Conservation (phyloP, 2,113 vertebrate genomes). For the Caranx ignobilis region DNA sequence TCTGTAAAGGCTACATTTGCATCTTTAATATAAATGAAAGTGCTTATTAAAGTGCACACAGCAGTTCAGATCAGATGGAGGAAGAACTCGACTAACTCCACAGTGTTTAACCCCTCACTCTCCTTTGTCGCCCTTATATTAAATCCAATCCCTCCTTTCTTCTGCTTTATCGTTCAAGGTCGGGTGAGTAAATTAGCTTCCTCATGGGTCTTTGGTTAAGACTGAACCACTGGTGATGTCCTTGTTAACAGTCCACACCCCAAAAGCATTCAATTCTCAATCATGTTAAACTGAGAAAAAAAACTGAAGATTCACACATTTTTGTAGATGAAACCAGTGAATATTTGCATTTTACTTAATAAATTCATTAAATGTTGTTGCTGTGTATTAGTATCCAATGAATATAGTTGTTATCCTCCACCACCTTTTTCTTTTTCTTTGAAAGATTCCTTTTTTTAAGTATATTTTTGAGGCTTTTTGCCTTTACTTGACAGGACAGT, state of each 20-base stretch:
- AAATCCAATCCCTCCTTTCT: constrained; percentile 34
- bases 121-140: constrained; percentile 2
- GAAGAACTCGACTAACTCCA: constrained; percentile 67
- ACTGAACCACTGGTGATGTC: background rate
- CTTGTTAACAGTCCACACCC: background rate
- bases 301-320: background rate
- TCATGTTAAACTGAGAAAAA: background rate
- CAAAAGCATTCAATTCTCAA: background rate
- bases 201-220: constrained; percentile 7
- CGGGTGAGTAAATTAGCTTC: background rate
- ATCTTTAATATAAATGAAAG: constrained; percentile 86
- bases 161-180: constrained; percentile 7
- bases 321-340: background rate
- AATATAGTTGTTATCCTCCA: background rate
- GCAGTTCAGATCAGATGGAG: constrained; percentile 70
- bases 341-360: background rate
- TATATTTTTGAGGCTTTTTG: too few species aligned
- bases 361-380: background rate
- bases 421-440: background rate
- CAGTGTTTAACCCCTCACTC: constrained; percentile 61
- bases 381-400: background rate
- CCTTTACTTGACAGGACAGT: too few species aligned
- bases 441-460: too few species aligned
- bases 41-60: constrained; percentile 81
- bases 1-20: constrained; percentile 86